Evolutionary conservation across 2,113 vertebrate genomes (phyloP), one percentile per base, ranked within the genome.

Genomic region (Heliornis fulica): DNA sequence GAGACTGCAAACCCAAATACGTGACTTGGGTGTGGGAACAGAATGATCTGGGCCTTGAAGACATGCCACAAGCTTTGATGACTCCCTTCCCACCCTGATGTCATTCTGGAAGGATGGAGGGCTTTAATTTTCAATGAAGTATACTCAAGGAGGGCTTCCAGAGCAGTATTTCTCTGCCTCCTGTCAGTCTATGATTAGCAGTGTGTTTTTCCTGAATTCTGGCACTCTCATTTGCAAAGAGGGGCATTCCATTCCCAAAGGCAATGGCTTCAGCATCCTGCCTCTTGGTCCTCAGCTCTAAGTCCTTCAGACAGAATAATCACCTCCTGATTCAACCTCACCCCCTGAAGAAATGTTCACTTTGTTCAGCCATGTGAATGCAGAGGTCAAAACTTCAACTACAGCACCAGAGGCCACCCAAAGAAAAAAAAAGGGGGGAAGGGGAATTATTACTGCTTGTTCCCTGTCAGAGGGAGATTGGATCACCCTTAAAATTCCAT

Each of bases 401-500:
- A 28, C 50, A 74, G 75, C 63, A 25, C 63, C 10, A 63, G 60
- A 59, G 18, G 46, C 61, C 53, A 59, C 28, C 2, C 17, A 32
- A 64, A 54, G 59, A 66, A 59, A 48, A 14, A 51, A 46, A 46
- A 22, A 11, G 46, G 46, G 21, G 34, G 48, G 63, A 54, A 80
- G 54, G 34, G n/a, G n/a, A n/a, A n/a, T n/a, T 11, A 34, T 75
- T 45, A 77, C 85, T 76, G 57, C 54, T 38, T 3, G 1, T 32
- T 90, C 85, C 92, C 79, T 96, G 87, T 83, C 75, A 48, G 78
- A 83, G 56, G 71, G 76, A 94, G 51, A 64, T 0, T 40, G 51
- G 70, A 68, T 34, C 46, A 46, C 59, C 68, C 51, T 77, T 20
- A 31, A 40, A 50, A 59, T 34, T 59, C 51, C 50, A 94, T 71